Conservation (phyloP, 2,113 vertebrate species). For the Hylia prasina region DNA sequence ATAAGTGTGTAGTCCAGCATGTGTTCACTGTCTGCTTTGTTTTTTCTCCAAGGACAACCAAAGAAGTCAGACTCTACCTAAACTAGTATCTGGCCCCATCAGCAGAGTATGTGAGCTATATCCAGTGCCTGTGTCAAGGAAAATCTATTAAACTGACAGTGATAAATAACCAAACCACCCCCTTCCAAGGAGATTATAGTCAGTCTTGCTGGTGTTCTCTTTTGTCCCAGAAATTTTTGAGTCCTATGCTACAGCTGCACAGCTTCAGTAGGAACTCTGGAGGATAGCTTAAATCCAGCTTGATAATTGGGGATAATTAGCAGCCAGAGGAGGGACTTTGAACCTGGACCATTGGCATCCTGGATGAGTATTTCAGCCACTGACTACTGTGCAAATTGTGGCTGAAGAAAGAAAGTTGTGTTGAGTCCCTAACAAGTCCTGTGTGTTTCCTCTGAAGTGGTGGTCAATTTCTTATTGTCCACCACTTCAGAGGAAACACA, state of each 20-base stretch:
- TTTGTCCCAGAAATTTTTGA: not conserved
- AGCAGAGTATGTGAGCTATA: not conserved
- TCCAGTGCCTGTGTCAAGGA: not conserved
- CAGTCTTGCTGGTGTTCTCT: not conserved
- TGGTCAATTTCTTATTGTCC: too few species aligned
- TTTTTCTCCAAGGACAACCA: not conserved
- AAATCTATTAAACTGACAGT: conserved; percentile 31
- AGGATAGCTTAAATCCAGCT: not conserved
- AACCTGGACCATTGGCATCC: not conserved
- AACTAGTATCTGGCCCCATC: not conserved
- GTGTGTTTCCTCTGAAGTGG: too few species aligned
- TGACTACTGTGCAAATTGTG: not conserved
- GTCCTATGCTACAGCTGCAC: not conserved
- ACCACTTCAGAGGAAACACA: not conserved
- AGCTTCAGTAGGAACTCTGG: not conserved
- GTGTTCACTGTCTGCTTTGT: not conserved
- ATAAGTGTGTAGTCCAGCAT: not conserved
- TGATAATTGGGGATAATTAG: not conserved
- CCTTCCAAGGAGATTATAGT: not conserved
- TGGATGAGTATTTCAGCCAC: not conserved
- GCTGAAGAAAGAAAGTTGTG: not conserved
- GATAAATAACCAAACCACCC: not conserved
- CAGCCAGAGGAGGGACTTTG: not conserved
- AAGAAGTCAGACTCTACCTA: not conserved
- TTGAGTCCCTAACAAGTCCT: too few species aligned